Percentiles rank a stretch among this genome's conserved stretches.
phyloP scores from a whole-genome alignment of 2,797 vertebrate species.

The Labroides dimidiatus region DNA sequence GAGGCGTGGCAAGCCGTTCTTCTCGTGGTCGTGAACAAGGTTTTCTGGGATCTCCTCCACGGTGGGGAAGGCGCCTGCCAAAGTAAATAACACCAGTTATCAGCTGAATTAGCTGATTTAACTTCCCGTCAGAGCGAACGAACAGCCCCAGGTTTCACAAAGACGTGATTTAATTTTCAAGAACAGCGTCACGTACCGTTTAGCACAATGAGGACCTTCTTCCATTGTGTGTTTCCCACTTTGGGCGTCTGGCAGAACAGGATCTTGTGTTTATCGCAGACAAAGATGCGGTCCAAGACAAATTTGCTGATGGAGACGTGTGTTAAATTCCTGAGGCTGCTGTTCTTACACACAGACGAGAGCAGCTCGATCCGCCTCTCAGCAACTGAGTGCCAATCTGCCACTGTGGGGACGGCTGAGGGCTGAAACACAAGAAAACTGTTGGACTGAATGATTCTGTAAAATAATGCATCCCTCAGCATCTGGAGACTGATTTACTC shows the following conservation, averaged over 20 bases:
- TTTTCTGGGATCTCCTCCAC: conserved; percentile 96
- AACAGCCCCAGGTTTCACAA: not conserved
- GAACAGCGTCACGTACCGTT: conserved; percentile 85
- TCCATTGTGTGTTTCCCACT: conserved; percentile 99
- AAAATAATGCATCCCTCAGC: no score
- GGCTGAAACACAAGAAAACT: conserved; percentile 56
- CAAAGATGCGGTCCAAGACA: conserved; percentile 96
- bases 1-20: conserved; percentile 94
- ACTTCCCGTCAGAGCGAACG: not conserved
- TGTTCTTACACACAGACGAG: conserved; percentile 87
- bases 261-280: conserved; percentile 97
- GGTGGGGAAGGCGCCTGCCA: conserved; percentile 89
- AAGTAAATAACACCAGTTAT: not conserved
- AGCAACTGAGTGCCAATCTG: conserved; percentile 80
- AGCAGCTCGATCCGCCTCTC: conserved; percentile 87
- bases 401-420: conserved; percentile 29
- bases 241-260: conserved; percentile 99
- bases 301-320: conserved; percentile 92
- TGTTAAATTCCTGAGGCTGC: conserved; percentile 88
- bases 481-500: no score
- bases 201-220: conserved; percentile 98
- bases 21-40: conserved; percentile 96
- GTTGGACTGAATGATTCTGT: no score
- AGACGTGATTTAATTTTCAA: not conserved
- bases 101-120: not conserved